These are phyloP conservation scores for Rhagonycha lutea DNA, from an alignment of 2,888 invertebrate genomes.

Conservation along the genomic window DNA sequence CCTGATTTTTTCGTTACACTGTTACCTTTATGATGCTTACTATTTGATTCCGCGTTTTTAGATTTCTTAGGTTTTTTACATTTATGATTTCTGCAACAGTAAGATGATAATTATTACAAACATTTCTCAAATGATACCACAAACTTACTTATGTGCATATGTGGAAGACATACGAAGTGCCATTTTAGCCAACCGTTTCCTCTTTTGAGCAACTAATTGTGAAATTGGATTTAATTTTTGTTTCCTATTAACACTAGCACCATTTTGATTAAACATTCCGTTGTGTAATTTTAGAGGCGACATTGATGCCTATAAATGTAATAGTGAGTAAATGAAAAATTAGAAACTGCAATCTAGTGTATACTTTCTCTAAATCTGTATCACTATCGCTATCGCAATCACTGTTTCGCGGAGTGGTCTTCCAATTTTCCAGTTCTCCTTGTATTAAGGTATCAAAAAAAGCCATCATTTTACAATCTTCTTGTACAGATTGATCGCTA, in stretches of 20 bases:
- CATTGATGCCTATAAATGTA: not conserved
- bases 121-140: not conserved
- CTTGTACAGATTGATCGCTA: conserved; percentile 82
- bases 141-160: conserved; percentile 45
- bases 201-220: conserved; percentile 73
- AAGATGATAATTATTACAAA: not conserved
- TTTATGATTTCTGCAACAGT: conserved; percentile 37
- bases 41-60: conserved; percentile 36
- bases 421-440: conserved; percentile 83
- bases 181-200: conserved; percentile 66
- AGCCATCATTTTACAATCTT: conserved; percentile 95
- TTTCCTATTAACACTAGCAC: conserved; percentile 38
- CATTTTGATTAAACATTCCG: not conserved
- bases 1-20: conserved; percentile 33
- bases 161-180: conserved; percentile 62
- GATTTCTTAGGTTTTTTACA: conserved; percentile 37
- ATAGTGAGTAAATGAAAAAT: not conserved
- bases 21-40: conserved; percentile 39
- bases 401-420: conserved; percentile 44
- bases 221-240: conserved; percentile 67
- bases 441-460: conserved; percentile 94
- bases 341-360: not conserved
- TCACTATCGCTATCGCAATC: conserved; percentile 44
- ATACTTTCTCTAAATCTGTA: not conserved
- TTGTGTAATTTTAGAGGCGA: not conserved